A percentile compares a stretch with the other conserved stretches of the same genome.
These are phyloP conservation scores for Thomomys bottae DNA, from an alignment of 2,113 vertebrate genomes.

Conservation along the genomic window DNA sequence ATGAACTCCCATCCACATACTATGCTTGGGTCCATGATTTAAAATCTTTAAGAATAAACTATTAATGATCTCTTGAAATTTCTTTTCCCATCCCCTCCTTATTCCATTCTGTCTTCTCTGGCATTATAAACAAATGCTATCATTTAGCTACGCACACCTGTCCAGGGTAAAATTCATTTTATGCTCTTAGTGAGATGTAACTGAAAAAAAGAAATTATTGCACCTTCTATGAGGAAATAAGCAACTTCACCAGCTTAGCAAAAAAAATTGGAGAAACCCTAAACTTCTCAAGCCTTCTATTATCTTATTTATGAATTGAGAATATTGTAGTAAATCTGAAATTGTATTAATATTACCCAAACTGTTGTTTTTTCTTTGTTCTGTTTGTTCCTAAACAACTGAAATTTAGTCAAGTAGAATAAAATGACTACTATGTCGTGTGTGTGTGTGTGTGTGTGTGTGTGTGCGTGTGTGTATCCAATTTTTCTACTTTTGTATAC, in stretches of 20 bases:
- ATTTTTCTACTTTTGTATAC: neutral
- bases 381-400: neutral
- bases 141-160: neutral
- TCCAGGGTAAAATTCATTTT: slow-evolving; percentile 16
- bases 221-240: neutral
- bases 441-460: too few relatives aligned
- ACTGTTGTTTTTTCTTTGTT: neutral
- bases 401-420: neutral
- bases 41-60: neutral
- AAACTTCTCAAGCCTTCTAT: neutral
- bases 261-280: neutral
- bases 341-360: neutral
- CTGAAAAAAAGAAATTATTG: neutral
- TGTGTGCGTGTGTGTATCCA: too few relatives aligned
- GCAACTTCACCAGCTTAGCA: neutral
- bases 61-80: neutral
- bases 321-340: neutral
- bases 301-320: neutral
- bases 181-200: neutral
- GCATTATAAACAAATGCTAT: neutral
- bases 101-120: slow-evolving; percentile 2
- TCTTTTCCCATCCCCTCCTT: neutral
- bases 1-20: neutral
- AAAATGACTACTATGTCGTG: neutral
- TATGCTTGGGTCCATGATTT: neutral